Conservation (phyloP, 2,113 vertebrate species). For the Vicugna pacos region DNA sequence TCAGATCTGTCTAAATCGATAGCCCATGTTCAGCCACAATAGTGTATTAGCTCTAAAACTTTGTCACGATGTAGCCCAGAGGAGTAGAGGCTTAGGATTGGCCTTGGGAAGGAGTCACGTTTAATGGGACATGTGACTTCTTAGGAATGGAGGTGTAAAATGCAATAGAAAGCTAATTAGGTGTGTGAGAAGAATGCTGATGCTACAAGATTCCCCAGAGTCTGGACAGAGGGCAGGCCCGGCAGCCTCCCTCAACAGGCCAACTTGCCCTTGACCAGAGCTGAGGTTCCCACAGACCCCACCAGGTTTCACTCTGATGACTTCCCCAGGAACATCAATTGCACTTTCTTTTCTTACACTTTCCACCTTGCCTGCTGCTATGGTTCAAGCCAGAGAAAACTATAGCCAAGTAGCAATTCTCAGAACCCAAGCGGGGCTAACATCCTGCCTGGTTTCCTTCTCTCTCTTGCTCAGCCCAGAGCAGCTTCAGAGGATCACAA, state of each 20-base stretch:
- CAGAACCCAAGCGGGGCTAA: constrained; percentile 32
- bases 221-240: neutral
- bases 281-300: neutral
- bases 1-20: neutral
- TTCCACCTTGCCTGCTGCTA: constrained; percentile 41
- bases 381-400: constrained; percentile 44
- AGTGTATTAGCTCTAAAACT: neutral
- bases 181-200: neutral
- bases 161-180: neutral
- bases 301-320: constrained; percentile 38
- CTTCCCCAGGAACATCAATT: neutral
- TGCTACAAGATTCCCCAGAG: fast-evolving
- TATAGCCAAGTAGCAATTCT: constrained; percentile 60
- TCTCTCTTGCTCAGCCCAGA: neutral
- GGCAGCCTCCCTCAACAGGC: neutral
- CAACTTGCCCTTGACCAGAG: neutral
- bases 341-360: constrained; percentile 60
- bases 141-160: neutral
- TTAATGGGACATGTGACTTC: neutral
- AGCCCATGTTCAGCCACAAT: neutral
- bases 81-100: neutral
- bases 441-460: constrained; percentile 65
- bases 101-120: neutral
- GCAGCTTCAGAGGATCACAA: neutral
- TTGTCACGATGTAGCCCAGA: neutral